Evolutionary conservation across 1,140 invertebrate species (phyloP).

Genomic region (Bombus vancouverensis): DNA sequence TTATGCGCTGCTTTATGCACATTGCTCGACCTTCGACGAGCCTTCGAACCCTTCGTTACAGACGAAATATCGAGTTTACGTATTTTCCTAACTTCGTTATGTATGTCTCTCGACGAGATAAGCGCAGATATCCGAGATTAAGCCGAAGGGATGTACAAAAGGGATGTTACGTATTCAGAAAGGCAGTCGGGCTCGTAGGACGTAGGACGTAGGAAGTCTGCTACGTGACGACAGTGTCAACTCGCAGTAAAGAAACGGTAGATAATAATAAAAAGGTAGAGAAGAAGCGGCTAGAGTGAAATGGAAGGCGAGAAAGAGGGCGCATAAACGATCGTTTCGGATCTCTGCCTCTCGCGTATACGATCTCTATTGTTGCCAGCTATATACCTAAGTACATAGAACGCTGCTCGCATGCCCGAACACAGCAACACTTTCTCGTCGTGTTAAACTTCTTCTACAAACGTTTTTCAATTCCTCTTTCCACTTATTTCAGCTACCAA

Average conservation of each 20-base stretch:
- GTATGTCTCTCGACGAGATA: too few relatives aligned
- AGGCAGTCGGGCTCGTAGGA: slow-evolving; percentile 58
- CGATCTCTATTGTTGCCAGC: slow-evolving; percentile 45
- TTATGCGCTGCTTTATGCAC: not conserved
- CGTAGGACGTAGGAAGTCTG: slow-evolving; percentile 68
- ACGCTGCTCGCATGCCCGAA: not conserved
- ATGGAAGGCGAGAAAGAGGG: not conserved
- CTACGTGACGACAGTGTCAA: slow-evolving; percentile 76
- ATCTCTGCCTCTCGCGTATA: slow-evolving; percentile 66
- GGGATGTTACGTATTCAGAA: slow-evolving; percentile 65
- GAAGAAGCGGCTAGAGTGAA: slow-evolving; percentile 20
- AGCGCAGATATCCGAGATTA: too few relatives aligned
- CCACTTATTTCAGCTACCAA: not conserved
- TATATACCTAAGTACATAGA: not conserved
- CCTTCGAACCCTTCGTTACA: not conserved
- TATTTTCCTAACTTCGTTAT: not conserved
- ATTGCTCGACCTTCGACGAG: not conserved
- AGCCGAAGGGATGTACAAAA: slow-evolving; percentile 18
- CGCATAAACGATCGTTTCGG: slow-evolving; percentile 20
- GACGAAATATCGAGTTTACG: not conserved
- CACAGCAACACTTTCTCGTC: too few relatives aligned
- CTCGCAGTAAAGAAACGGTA: slow-evolving; percentile 71
- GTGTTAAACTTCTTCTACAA: not conserved
- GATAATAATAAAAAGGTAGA: slow-evolving; percentile 63
- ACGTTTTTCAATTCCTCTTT: not conserved